Conservation (phyloP, 2,113 vertebrate species). For the Phrynocephalus versicolor region DNA sequence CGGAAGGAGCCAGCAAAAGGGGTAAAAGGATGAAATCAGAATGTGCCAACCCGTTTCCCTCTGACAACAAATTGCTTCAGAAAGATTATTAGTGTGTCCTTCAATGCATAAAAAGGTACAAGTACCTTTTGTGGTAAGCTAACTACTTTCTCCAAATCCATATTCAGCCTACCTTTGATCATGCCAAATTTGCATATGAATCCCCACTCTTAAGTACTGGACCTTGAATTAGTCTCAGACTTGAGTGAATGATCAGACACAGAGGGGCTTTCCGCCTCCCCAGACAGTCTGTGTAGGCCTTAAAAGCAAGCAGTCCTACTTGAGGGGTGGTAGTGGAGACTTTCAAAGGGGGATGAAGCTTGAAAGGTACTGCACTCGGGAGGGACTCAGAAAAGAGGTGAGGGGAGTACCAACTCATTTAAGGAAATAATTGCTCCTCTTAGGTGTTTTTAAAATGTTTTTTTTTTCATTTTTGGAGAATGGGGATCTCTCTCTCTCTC, state of each 20-base stretch:
- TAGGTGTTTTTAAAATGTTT: background rate
- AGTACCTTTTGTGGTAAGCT: background rate
- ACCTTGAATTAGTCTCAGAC: background rate
- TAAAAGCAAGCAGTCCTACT: background rate
- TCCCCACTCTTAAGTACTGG: background rate
- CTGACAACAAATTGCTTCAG: background rate
- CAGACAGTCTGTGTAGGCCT: background rate
- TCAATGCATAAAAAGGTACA: background rate
- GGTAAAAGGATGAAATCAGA: background rate
- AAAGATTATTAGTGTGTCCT: conserved; percentile 1
- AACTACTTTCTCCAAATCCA: background rate
- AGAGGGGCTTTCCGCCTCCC: background rate
- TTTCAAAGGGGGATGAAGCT: background rate
- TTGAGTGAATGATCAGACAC: background rate
- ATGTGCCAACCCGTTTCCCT: background rate
- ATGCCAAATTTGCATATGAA: conserved; percentile 24
- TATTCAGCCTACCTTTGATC: background rate
- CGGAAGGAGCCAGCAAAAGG: background rate
- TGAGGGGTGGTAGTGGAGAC: background rate
- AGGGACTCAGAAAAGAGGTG: background rate
- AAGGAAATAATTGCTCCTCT: background rate
- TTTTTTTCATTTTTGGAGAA: background rate
- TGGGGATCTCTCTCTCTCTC: no score
- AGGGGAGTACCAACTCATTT: background rate
- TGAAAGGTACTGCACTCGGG: background rate